Base-by-base conservation (phyloP, 1,140 invertebrate species). In the Popillia japonica region DNA sequence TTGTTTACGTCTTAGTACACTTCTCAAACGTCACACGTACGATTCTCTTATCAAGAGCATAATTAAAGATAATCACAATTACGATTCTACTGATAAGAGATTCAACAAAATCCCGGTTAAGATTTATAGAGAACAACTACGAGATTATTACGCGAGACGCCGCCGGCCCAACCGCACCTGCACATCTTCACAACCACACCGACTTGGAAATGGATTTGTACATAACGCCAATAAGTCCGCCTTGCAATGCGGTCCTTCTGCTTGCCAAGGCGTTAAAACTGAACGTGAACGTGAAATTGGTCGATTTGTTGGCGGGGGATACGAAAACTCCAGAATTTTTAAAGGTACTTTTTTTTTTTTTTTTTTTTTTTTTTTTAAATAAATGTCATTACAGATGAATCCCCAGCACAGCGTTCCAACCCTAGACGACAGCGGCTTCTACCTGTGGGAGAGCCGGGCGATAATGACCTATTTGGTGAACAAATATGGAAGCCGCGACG, bases 391-490 rank as follows among this genome's bases (percentile, higher is more conserved):
- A 8, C 83, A 93, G 92, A 85, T 93, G 17, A 93, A 93, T 84
- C 92, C 92, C 14, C 90, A 92, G 84, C 92, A 93, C 83, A 92
- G 90, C 40, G 89, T 94, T 17, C 93, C 93, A 0, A 92, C 90
- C 0, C 81, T 94, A 2, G 89, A 92, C 78, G 93, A 94, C 84
- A 89, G 92, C 80, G 92, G 92, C 0, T 90, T 92, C 82, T 83
- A 88, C 10, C 84, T 93, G 27, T 91, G 89, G 89, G 92, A 94
- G 87, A 93, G 92, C 75, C 90, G 92, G 23, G 92, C 93, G n/a
- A 94, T 95, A 83, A 90, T 92, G 82, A 87, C 87, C 0, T 96
- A 96, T 85, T 87, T 96, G 77, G 91, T 87, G 0, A 91, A 92
- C 79, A 89, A 93, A 81, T 96, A 95, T 83, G 61, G 61, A 68